Percentiles rank a stretch among this genome's conserved stretches.
These are phyloP conservation scores for Papilio helenus DNA, from an alignment of 1,140 invertebrate species.

Conservation along the genomic window DNA sequence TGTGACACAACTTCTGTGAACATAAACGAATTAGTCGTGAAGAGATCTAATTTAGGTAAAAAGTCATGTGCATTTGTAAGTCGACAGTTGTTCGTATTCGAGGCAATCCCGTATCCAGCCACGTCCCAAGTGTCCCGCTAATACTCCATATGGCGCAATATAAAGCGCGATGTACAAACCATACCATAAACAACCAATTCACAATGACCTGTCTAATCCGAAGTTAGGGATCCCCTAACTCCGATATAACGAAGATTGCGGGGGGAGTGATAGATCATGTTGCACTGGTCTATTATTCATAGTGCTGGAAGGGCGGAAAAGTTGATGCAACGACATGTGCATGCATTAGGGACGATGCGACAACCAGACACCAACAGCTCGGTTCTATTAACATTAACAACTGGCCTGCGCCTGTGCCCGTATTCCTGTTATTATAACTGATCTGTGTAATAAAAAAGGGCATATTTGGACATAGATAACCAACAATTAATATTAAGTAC, in stretches of 20 bases:
- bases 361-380: slow-evolving; percentile 68
- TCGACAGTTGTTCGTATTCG: slow-evolving; percentile 76
- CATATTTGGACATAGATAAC: slow-evolving; percentile 1
- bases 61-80: slow-evolving; percentile 52
- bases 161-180: slow-evolving; percentile 57
- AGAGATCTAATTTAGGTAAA: slow-evolving; percentile 37
- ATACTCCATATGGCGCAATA: slow-evolving; percentile 80
- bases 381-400: slow-evolving; percentile 68
- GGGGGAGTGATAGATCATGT: slow-evolving; percentile 44
- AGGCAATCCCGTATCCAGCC: slow-evolving; percentile 66
- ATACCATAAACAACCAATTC: slow-evolving; percentile 59
- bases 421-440: slow-evolving; percentile 23
- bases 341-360: slow-evolving; percentile 79
- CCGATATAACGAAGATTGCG: neutral
- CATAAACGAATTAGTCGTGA: neutral
- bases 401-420: slow-evolving; percentile 53
- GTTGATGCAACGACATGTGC: slow-evolving; percentile 78
- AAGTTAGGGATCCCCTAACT: neutral
- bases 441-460: slow-evolving; percentile 17
- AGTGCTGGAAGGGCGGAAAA: slow-evolving; percentile 70
- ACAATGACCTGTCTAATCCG: slow-evolving; percentile 46
- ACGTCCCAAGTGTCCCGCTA: slow-evolving; percentile 77
- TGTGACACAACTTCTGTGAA: neutral
- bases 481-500: neutral
- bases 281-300: slow-evolving; percentile 66